Evolutionary conservation across 1,140 invertebrate species (phyloP).

Genomic region (Hirudo medicinalis): DNA sequence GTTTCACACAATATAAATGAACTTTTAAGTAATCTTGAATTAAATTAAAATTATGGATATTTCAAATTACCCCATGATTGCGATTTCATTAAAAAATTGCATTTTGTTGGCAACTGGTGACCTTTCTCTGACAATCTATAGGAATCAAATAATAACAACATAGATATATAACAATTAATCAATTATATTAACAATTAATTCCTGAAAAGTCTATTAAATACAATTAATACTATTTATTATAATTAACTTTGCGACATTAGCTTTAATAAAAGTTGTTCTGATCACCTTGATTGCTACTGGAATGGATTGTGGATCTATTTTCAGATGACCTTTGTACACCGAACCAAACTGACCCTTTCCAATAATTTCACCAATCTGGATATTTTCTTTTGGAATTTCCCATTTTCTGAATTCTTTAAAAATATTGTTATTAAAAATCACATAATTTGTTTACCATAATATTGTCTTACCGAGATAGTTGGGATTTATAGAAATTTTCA

Average conservation of each 20-base stretch:
- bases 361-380: constrained; percentile 62
- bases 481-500: too few relatives aligned
- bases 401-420: constrained; percentile 51
- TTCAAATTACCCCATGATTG: constrained; percentile 69
- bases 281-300: not conserved
- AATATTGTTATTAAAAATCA: too few relatives aligned
- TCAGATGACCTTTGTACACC: constrained; percentile 57
- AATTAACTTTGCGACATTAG: not conserved
- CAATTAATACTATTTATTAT: not conserved
- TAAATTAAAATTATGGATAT: not conserved
- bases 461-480: too few relatives aligned
- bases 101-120: constrained; percentile 69
- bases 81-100: constrained; percentile 92
- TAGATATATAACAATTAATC: not conserved
- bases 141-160: not conserved
- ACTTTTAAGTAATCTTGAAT: not conserved
- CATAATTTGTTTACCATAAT: too few relatives aligned
- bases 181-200: not conserved
- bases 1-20: not conserved
- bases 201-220: not conserved
- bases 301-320: not conserved
- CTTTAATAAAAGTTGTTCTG: not conserved
- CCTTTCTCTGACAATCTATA: constrained; percentile 71
- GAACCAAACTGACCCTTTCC: constrained; percentile 93
- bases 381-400: constrained; percentile 74